Conservation (phyloP, 2,113 vertebrate species). For the Ceyx cyanopectus region DNA sequence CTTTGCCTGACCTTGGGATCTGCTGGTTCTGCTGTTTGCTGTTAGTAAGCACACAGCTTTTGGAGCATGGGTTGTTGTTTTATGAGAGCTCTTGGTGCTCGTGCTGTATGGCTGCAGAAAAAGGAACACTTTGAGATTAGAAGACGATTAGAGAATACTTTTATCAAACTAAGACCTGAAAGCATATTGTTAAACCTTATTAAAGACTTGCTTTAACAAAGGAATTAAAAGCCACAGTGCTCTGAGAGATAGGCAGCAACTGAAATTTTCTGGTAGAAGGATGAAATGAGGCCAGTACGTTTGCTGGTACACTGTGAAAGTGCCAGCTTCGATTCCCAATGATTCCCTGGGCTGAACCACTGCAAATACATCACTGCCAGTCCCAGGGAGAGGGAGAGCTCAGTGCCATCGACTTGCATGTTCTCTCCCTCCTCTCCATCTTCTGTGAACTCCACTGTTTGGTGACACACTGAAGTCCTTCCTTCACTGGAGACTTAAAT, state of each 20-base stretch:
- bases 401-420: rapidly evolving
- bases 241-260: rapidly evolving
- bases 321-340: neutral
- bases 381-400: neutral
- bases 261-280: neutral
- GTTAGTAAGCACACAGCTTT: neutral
- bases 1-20: neutral
- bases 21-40: neutral
- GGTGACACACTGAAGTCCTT: neutral
- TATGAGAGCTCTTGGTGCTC: neutral
- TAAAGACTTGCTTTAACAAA: neutral
- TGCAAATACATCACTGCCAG: neutral
- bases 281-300: neutral
- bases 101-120: neutral
- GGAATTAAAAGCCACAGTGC: neutral
- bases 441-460: neutral
- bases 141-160: neutral
- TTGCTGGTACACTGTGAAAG: neutral
- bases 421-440: neutral
- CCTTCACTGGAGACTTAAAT: neutral
- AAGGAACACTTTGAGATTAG: neutral
- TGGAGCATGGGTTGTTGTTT: neutral
- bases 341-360: neutral
- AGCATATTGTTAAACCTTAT: neutral
- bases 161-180: neutral